Evolutionary conservation across 2,888 invertebrate genomes (phyloP), one percentile per base, ranked within the genome.

Genomic region (Tetheella fluctuosa): DNA sequence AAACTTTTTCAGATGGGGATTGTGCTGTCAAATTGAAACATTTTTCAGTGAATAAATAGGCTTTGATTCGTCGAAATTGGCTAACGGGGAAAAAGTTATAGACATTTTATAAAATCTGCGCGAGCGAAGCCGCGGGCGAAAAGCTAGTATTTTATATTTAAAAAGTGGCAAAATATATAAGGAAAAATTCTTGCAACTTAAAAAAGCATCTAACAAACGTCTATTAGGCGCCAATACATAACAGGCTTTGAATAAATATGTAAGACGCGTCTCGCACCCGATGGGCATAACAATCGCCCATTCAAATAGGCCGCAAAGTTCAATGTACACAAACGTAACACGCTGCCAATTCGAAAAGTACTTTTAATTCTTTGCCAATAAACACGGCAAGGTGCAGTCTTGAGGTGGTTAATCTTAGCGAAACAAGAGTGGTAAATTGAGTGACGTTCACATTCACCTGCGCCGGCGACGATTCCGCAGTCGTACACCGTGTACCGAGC

Each of bases 401-500:
- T 62, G 65, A 80, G 79, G 71, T 76, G 85, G 86, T 68, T 70
- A 73, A 73, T 77, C 77, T 72, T 79, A 83, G 86, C 85, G 83
- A 86, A 86, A 84, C 89, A 85, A 86, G 88, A 89, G 90, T 89
- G 91, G 90, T 88, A 84, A 82, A 81, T 76, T 66, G 64, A 83
- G 83, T 86, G 81, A 82, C 81, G 85, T 82, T 57, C 42, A 90
- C 91, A 86, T 90, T 92, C 91, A 90, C 91, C 87, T 87, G 90
- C 88, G 88, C 82, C 64, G 60, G 80, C 84, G 86, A 74, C 85
- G 80, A 84, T 74, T 80, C 85, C 80, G 79, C 91, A 92, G 91
- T 92, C 85, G 79, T 76, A 80, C 81, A 79, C 77, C 77, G 85
- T 80, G 76, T 73, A 83, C 81, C 77, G 76, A 78, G 75, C 78